phyloP scores from a whole-genome alignment of 2,113 vertebrate genomes.

The Pseudopodoces humilis region DNA sequence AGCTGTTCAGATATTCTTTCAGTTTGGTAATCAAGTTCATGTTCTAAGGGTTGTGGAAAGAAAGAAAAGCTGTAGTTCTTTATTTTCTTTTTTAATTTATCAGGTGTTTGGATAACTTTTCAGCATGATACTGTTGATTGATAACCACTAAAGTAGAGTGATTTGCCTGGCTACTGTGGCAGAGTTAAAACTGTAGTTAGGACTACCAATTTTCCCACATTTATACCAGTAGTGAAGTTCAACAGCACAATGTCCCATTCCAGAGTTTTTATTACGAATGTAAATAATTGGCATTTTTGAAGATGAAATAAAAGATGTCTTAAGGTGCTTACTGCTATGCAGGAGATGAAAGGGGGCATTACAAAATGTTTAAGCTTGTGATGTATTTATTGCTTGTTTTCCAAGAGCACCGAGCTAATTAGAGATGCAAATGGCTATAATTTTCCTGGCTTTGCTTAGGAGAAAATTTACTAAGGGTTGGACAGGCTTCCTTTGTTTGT shows the following conservation, averaged over 20 bases:
- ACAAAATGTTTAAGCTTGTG: conserved; percentile 75
- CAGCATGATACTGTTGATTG: conserved; percentile 63
- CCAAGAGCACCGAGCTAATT: conserved; percentile 70
- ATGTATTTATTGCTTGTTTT: conserved; percentile 79
- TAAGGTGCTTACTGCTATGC: conserved; percentile 80
- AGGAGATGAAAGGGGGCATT: conserved; percentile 81
- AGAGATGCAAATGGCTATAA: conserved; percentile 65
- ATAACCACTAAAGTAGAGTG: conserved; percentile 75
- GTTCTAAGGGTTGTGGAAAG: conserved; percentile 58
- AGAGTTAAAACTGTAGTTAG: conserved; percentile 60
- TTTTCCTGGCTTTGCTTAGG: conserved; percentile 76
- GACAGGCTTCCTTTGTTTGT: conserved; percentile 66
- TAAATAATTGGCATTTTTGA: conserved; percentile 80
- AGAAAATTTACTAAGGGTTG: conserved; percentile 67
- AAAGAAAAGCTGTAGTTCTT: conserved; percentile 51
- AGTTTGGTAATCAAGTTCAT: conserved; percentile 42
- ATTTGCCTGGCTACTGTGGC: conserved; percentile 44
- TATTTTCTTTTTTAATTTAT: conserved; percentile 47
- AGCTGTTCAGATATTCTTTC: conserved; percentile 39
- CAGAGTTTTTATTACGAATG: conserved; percentile 70
- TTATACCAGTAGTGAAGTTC: conserved; percentile 61
- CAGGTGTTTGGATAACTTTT: conserved; percentile 48
- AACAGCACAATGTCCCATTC: conserved; percentile 78
- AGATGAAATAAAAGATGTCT: conserved; percentile 71
- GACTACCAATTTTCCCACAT: conserved; percentile 39